These are phyloP conservation scores for Tromatobia lineatoria DNA, from an alignment of 2,888 invertebrate species.

Conservation along the genomic window DNA sequence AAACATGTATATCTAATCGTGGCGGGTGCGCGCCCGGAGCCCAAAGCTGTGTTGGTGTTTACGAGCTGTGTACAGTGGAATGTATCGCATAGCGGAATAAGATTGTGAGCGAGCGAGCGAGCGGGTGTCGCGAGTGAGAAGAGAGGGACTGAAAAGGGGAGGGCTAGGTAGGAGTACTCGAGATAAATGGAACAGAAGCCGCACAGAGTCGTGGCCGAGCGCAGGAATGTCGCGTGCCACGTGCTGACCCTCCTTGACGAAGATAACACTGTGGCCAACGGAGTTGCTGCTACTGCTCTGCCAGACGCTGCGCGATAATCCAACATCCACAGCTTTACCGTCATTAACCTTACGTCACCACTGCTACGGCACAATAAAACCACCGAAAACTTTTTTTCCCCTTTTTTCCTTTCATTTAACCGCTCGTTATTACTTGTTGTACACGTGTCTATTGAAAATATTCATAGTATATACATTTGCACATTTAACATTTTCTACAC, in stretches of 20 bases:
- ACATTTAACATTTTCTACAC: too few relatives aligned
- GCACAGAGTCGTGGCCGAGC: conserved; percentile 48
- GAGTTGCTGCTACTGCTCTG: conserved; percentile 11
- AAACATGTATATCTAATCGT: conserved; percentile 39
- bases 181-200: conserved; percentile 63
- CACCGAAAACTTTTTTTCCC: not conserved
- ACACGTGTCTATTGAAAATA: too few relatives aligned
- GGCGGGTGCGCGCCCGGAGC: conserved; percentile 2
- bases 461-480: too few relatives aligned
- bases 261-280: conserved; percentile 42
- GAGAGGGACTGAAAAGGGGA: conserved; percentile 2
- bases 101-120: conserved; percentile 18
- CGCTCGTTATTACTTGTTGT: too few relatives aligned
- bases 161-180: conserved; percentile 34
- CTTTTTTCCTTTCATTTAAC: too few relatives aligned
- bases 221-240: conserved; percentile 65
- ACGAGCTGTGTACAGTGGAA: not conserved
- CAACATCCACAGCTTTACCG: conserved; percentile 24
- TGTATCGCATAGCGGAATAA: conserved; percentile 31
- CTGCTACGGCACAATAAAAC: not conserved
- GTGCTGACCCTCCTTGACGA: conserved; percentile 62
- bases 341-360: not conserved
- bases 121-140: conserved; percentile 12
- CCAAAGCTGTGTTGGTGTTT: conserved; percentile 1
- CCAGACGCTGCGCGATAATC: conserved; percentile 43